These are phyloP conservation scores for Sceloporus undulatus DNA, from an alignment of 2,113 vertebrate species.

Conservation along the genomic window DNA sequence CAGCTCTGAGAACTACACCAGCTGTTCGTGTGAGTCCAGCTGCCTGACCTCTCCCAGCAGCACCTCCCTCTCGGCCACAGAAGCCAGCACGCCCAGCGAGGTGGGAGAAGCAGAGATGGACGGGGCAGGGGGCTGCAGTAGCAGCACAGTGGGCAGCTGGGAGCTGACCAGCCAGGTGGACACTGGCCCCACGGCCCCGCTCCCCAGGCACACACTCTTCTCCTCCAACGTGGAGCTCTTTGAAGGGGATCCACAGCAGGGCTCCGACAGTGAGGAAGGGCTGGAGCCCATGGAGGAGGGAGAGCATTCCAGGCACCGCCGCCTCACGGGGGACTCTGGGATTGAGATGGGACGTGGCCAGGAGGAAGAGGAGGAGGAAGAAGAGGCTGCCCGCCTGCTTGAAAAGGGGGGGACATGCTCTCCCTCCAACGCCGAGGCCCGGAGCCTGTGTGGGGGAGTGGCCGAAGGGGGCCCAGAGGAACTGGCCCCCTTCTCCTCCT, in stretches of 20 bases:
- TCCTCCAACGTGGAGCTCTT: conserved; percentile 74
- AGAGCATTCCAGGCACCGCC: conserved; percentile 84
- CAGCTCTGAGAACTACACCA: conserved; percentile 87
- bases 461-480: accelerated
- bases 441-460: conserved; percentile 8
- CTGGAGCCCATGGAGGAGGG: conserved; percentile 69
- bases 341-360: conserved; percentile 85
- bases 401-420: conserved; percentile 22
- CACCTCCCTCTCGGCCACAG: conserved; percentile 86
- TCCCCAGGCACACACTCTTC: conserved; percentile 68
- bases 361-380: conserved; percentile 60
- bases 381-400: conserved; percentile 53
- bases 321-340: conserved; percentile 92
- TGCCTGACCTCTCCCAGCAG: conserved; percentile 87
- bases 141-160: conserved; percentile 48
- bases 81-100: conserved; percentile 80
- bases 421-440: accelerated
- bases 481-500: accelerated
- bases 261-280: conserved; percentile 69
- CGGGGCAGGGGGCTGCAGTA: conserved; percentile 61
- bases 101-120: conserved; percentile 58
- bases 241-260: conserved; percentile 55
- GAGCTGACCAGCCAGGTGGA: conserved; percentile 6
- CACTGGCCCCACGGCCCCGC: accelerated
- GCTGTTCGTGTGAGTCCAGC: conserved; percentile 90